Percentiles rank a stretch among this genome's conserved stretches.
Conservation (phyloP, 2,797 vertebrate species). For the Halcyon smyrnensis region DNA sequence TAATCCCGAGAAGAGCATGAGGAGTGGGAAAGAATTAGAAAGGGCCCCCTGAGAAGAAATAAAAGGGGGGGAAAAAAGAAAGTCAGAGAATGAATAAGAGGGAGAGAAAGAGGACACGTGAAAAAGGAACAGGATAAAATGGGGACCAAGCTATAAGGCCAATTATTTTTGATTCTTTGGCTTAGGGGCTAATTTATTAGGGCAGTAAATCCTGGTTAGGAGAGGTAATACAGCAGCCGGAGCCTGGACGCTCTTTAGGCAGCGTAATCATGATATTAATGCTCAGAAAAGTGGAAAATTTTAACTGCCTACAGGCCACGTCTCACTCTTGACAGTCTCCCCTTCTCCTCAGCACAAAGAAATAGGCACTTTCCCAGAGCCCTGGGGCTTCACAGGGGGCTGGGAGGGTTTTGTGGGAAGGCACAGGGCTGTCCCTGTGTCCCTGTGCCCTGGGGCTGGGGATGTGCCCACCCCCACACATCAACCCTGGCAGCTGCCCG, state of each 20-base stretch:
- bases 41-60: background rate
- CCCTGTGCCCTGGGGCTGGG: background rate
- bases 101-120: background rate
- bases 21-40: background rate
- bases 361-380: background rate
- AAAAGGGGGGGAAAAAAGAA: background rate
- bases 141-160: background rate
- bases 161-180: conserved; percentile 61
- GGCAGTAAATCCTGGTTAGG: conserved; percentile 15
- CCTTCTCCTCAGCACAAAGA: background rate
- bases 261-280: background rate
- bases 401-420: background rate
- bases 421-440: too few species aligned
- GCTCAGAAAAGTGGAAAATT: conserved; percentile 13
- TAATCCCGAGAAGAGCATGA: background rate
- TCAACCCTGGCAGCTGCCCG: fast-evolving
- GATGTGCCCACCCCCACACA: background rate
- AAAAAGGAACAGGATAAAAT: background rate
- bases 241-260: conserved; percentile 16
- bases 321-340: background rate
- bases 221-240: background rate
- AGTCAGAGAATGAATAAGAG: background rate
- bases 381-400: fast-evolving
- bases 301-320: background rate
- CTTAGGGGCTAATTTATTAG: conserved; percentile 35